phyloP scores from a whole-genome alignment of 2,797 vertebrate genomes.

The Oryzias sinensis region DNA sequence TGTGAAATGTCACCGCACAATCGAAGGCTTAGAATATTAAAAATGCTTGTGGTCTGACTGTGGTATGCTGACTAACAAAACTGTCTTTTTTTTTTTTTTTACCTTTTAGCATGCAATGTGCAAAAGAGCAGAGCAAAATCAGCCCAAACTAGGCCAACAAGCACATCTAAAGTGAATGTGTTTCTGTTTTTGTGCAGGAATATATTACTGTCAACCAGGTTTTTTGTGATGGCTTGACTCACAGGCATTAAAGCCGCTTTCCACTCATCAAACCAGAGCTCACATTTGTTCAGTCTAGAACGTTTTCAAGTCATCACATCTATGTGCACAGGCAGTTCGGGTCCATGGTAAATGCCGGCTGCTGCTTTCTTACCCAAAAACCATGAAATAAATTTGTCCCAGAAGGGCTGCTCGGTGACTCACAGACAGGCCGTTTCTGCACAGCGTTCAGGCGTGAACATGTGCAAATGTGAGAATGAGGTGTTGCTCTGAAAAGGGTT shows the following conservation, averaged over 20 bases:
- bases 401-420: slow-evolving; percentile 29
- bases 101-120: too few species aligned
- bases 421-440: slow-evolving; percentile 22
- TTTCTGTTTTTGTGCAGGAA: not conserved
- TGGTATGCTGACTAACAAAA: too few species aligned
- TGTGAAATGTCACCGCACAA: too few species aligned
- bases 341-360: not conserved
- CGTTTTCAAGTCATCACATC: not conserved
- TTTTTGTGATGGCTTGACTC: not conserved
- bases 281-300: not conserved
- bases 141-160: not conserved
- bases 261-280: not conserved
- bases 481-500: slow-evolving; percentile 16
- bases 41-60: too few species aligned
- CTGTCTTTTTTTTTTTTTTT: too few species aligned
- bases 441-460: slow-evolving; percentile 29
- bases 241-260: not conserved
- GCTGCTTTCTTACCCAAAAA: not conserved
- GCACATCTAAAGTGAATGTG: not conserved
- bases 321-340: not conserved
- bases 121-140: too few species aligned
- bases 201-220: too few species aligned
- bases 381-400: slow-evolving; percentile 9
- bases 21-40: too few species aligned
- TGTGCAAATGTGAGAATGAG: slow-evolving; percentile 19